phyloP scores from a whole-genome alignment of 2,797 vertebrate genomes.

The Chanos chanos region DNA sequence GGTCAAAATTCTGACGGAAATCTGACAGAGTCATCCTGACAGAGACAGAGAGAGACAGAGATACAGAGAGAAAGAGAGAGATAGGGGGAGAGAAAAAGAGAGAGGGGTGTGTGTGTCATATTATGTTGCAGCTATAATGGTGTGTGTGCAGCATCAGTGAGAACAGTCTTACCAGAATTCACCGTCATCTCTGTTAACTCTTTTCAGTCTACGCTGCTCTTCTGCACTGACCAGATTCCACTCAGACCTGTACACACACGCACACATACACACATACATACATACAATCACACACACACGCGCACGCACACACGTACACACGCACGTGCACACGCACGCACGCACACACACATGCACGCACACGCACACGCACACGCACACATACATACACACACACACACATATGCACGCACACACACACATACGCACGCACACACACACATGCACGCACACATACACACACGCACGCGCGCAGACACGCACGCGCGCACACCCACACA shows the following conservation, averaged over 20 bases:
- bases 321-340: neutral
- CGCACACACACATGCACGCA: neutral
- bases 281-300: neutral
- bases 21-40: conserved; percentile 72
- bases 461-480: neutral
- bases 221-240: conserved; percentile 57
- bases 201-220: conserved; percentile 58
- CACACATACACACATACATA: neutral
- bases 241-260: conserved; percentile 49
- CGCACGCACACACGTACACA: neutral
- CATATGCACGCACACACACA: neutral
- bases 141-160: too few species aligned
- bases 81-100: neutral
- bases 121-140: too few species aligned
- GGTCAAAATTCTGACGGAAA: conserved; percentile 66
- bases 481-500: neutral
- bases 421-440: neutral
- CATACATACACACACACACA: neutral
- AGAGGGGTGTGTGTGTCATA: too few species aligned
- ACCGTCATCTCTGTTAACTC: conserved; percentile 63
- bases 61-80: neutral
- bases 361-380: neutral
- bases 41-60: neutral
- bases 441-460: neutral
- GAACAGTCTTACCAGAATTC: conserved; percentile 71